phyloP scores from a whole-genome alignment of 2,113 vertebrate genomes.

The Eulemur rufifrons region DNA sequence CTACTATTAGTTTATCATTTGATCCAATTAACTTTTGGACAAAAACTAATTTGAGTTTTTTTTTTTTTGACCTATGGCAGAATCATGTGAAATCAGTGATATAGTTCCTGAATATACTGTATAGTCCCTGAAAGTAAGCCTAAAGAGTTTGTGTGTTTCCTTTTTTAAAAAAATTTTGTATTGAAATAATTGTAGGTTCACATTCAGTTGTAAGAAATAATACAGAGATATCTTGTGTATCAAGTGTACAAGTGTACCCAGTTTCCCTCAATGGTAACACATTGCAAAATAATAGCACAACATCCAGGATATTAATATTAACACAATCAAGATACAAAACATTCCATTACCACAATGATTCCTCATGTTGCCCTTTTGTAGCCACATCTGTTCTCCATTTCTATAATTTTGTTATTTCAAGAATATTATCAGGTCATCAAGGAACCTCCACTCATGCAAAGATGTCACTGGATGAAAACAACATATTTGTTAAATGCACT shows the following conservation, averaged over 20 bases:
- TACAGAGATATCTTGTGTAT: neutral
- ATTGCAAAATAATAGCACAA: neutral
- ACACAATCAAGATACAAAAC: neutral
- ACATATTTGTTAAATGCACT: neutral
- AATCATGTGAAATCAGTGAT: neutral
- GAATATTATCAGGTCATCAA: neutral
- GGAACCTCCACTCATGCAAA: neutral
- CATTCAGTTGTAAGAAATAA: neutral
- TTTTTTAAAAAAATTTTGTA: slow-evolving; percentile 26
- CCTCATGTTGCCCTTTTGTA: neutral
- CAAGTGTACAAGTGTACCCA: too few relatives aligned
- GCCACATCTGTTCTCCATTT: neutral
- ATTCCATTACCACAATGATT: neutral
- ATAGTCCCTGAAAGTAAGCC: slow-evolving; percentile 24
- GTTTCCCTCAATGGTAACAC: neutral
- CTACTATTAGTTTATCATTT: neutral
- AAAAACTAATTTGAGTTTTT: neutral
- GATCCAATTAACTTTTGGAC: neutral
- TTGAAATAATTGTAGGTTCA: slow-evolving; percentile 12
- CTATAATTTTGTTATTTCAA: slow-evolving; percentile 37
- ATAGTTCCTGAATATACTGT: slow-evolving; percentile 13
- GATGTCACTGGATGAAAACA: neutral
- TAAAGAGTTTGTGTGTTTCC: neutral
- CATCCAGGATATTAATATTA: neutral
- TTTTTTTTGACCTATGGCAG: neutral